Base-by-base conservation (phyloP, 2,113 vertebrate species). In the Cichladusa arquata region DNA sequence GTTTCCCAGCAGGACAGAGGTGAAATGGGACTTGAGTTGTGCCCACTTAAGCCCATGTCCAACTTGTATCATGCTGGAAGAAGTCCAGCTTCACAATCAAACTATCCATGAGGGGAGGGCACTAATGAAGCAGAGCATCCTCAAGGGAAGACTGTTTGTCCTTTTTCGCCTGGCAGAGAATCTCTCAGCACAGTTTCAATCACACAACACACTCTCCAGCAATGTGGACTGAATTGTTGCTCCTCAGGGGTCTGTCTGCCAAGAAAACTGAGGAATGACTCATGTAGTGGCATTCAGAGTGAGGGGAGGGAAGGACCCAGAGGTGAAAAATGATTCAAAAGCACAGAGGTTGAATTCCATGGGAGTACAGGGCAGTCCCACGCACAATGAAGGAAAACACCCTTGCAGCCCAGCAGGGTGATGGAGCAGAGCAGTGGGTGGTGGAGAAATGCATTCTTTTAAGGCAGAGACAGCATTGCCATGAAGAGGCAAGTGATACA, bases 201-300 rank as follows among this genome's bases (percentile, higher is more conserved):
- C 90, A 79, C 72, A 81, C 58, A 90, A 93, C 85, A 91, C 48
- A 25, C 25, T 79, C 6, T 0, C 48, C 72, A 96, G 79, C 50
- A 79, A 88, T 26, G 79, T 20, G 6, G 56, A 65, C 65, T 76
- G 72, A 93, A 79, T 44, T 84, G 86, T 79, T 94, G 84, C 61
- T 94, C 90, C 79, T 93, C 80, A n/a, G 90, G 88, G 69, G n/a
- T 84, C 93, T 71, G 56, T 67, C 80, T 96, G 95, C 82, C 96
- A 93, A 91, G 88, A 92, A 89, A 76, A 81, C 45, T 45, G 48
- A 70, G 70, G 53, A 88, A 90, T 96, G 77, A 94, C 80, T 92
- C 90, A 93, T 26, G 54, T 36, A 2, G 2, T 80, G 60, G 57
- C 77, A 66, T 67, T 88, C 1, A 0, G 56, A 94, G 66, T 0